phyloP scores from a whole-genome alignment of 2,888 invertebrate species.

The Bembecia ichneumoniformis region DNA sequence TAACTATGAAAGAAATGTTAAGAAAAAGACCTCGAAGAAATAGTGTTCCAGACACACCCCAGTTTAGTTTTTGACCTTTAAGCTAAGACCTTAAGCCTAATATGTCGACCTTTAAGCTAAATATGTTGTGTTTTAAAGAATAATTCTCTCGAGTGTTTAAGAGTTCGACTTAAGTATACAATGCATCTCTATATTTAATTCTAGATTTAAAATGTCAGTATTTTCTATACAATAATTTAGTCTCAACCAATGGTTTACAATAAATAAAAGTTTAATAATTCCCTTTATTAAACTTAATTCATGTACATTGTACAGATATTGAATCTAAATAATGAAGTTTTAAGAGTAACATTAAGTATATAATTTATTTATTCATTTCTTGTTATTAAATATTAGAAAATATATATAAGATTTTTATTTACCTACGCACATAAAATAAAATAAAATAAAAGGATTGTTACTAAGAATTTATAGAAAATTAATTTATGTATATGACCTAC shows the following conservation, averaged over 20 bases:
- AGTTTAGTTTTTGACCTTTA: slow-evolving; percentile 50
- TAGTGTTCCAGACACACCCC: slow-evolving; percentile 60
- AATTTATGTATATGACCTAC: too few relatives aligned
- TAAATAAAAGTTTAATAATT: neutral
- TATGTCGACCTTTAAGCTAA: too few relatives aligned
- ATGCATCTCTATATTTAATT: neutral
- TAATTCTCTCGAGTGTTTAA: too few relatives aligned
- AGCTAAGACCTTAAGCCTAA: slow-evolving; percentile 3
- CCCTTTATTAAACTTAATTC: neutral
- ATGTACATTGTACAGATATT: slow-evolving; percentile 65
- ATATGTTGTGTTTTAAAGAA: too few relatives aligned
- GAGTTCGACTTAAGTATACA: too few relatives aligned
- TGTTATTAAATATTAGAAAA: slow-evolving; percentile 26
- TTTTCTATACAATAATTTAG: slow-evolving; percentile 19
- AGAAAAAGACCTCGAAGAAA: slow-evolving; percentile 49
- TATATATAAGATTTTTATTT: neutral
- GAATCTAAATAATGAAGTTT: slow-evolving; percentile 47
- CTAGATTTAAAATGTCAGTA: slow-evolving; percentile 25
- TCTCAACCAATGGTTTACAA: slow-evolving; percentile 7
- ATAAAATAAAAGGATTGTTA: too few relatives aligned
- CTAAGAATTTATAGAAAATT: too few relatives aligned
- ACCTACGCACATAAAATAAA: too few relatives aligned
- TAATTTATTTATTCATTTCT: slow-evolving; percentile 15
- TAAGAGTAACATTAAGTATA: slow-evolving; percentile 36
- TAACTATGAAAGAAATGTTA: slow-evolving; percentile 54